Conservation (phyloP, 2,888 invertebrate genomes). For the Zaprionus lineosus region DNA sequence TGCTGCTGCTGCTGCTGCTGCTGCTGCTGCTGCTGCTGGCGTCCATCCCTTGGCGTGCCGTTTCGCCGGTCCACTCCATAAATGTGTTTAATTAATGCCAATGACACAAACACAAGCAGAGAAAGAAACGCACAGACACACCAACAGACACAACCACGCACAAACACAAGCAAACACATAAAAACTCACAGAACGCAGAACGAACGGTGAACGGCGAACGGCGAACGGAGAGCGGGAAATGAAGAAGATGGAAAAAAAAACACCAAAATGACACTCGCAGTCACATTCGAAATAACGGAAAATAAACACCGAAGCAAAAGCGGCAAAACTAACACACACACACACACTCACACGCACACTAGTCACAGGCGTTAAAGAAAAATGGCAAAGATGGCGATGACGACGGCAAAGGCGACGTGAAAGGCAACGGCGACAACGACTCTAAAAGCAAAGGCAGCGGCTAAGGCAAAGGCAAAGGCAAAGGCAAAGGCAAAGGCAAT, state of each 20-base stretch:
- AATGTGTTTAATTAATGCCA: constrained; percentile 76
- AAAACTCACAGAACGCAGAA: too few species aligned
- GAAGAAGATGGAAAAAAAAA: constrained; percentile 10
- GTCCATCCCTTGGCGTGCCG: constrained; percentile 8
- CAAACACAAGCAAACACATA: background rate
- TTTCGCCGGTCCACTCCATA: constrained; percentile 42
- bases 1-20: constrained; percentile 18
- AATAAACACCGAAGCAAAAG: constrained; percentile 69
- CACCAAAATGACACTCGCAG: constrained; percentile 63
- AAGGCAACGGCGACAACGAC: constrained; percentile 14
- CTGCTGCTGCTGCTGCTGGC: constrained; percentile 14
- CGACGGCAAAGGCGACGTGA: constrained; percentile 29
- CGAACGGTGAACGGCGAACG: constrained; percentile 11
- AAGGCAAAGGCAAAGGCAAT: constrained; percentile 12
- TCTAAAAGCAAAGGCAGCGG: constrained; percentile 13
- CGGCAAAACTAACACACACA: constrained; percentile 53
- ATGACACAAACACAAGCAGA: constrained; percentile 53
- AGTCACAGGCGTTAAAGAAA: constrained; percentile 54
- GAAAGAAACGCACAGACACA: constrained; percentile 12
- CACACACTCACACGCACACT: constrained; percentile 19
- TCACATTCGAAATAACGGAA: constrained; percentile 68
- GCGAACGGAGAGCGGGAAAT: too few species aligned
- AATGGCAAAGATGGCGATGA: constrained; percentile 50
- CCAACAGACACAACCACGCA: constrained; percentile 9
- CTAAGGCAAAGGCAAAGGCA: constrained; percentile 4